Conservation (phyloP, 2,888 invertebrate species). For the Zygaena filipendulae region DNA sequence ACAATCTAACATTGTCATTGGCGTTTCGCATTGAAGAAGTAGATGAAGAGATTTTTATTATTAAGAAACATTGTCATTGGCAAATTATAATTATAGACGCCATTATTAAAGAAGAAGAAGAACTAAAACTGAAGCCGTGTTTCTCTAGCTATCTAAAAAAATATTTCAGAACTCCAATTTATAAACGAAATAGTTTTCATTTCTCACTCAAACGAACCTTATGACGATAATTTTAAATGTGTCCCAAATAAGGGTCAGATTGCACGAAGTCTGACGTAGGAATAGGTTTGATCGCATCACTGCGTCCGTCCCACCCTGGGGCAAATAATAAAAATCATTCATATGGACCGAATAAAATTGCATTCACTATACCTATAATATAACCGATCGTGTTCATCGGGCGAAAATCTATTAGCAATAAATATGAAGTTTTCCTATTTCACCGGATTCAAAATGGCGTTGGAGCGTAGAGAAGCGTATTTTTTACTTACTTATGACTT, state of each 20-base stretch:
- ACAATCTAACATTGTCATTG: no score
- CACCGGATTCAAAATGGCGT: slow-evolving; percentile 58
- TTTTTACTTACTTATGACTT: slow-evolving; percentile 48
- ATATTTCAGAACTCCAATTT: no score
- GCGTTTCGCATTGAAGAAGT: no score
- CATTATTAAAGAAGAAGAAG: no score
- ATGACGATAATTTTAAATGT: not conserved
- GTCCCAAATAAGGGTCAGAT: slow-evolving; percentile 32
- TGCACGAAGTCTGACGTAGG: slow-evolving; percentile 45
- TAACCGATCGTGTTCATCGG: slow-evolving; percentile 61
- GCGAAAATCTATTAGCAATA: slow-evolving; percentile 68
- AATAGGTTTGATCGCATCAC: slow-evolving; percentile 34
- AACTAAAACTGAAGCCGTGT: no score
- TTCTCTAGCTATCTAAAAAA: no score
- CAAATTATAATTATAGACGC: no score
- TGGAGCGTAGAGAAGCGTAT: slow-evolving; percentile 23
- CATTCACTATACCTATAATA: no score
- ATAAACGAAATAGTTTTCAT: no score
- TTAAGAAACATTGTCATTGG: no score
- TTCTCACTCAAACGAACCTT: slow-evolving; percentile 25
- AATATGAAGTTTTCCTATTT: slow-evolving; percentile 69
- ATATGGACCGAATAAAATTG: slow-evolving; percentile 68
- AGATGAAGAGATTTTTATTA: no score
- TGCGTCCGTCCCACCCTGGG: slow-evolving; percentile 37
- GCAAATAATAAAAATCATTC: slow-evolving; percentile 65